Conservation (phyloP, 2,888 invertebrate species). For the Gymnosoma rotundatum region DNA sequence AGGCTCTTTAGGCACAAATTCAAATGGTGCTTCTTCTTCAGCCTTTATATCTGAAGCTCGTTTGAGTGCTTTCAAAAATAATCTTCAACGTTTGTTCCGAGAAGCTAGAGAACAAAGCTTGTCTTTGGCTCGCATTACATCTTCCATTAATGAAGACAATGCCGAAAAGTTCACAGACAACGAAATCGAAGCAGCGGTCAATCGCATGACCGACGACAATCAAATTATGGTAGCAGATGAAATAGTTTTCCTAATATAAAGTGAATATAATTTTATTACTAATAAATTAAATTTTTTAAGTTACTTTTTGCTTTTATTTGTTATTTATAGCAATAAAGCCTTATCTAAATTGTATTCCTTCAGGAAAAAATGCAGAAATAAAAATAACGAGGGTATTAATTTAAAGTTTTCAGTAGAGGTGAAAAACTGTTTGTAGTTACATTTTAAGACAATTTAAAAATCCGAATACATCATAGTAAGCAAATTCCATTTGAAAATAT, state of each 20-base stretch:
- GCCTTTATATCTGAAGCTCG: slow-evolving; percentile 82
- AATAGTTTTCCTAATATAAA: slow-evolving; percentile 88
- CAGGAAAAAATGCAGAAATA: no score
- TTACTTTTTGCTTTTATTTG: no score
- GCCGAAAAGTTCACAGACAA: slow-evolving; percentile 85
- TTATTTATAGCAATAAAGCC: no score
- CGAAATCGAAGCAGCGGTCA: slow-evolving; percentile 91
- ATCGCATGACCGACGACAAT: slow-evolving; percentile 93
- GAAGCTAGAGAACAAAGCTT: slow-evolving; percentile 90
- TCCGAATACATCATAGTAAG: no score
- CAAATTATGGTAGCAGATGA: slow-evolving; percentile 95
- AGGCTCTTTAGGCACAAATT: slow-evolving; percentile 38
- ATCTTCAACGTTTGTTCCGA: slow-evolving; percentile 89
- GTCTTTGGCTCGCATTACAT: slow-evolving; percentile 85
- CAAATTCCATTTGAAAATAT: no score
- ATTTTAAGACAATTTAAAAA: no score
- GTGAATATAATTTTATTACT: neutral
- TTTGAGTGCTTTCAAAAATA: slow-evolving; percentile 87
- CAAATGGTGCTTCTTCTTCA: slow-evolving; percentile 67
- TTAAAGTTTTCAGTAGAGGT: no score
- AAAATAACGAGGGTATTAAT: no score
- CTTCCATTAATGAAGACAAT: slow-evolving; percentile 86
- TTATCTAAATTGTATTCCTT: no score
- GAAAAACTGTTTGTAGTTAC: no score
- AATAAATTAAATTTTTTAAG: no score